Conservation (phyloP, 2,113 vertebrate species). For the Percina caprodes region DNA sequence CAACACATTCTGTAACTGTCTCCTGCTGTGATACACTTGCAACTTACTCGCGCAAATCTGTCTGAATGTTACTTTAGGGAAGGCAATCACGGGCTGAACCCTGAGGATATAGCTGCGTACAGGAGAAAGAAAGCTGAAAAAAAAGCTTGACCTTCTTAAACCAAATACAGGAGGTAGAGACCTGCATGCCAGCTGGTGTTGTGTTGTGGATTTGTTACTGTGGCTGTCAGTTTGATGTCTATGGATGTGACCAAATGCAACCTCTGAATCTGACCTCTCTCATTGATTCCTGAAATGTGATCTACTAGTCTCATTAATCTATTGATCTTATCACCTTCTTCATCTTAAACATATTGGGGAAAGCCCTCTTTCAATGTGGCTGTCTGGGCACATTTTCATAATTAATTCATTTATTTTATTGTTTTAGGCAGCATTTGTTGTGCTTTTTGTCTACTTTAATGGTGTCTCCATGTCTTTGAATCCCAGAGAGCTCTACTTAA, state of each 20-base stretch:
- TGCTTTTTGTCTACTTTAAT: background rate
- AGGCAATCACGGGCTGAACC: conserved; percentile 88
- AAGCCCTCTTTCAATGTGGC: conserved; percentile 29
- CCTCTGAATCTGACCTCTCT: conserved; percentile 19
- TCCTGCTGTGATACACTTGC: conserved; percentile 4
- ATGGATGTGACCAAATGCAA: conserved; percentile 18
- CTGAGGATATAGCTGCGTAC: conserved; percentile 89
- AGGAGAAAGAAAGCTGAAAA: conserved; percentile 89
- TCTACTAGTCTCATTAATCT: conserved; percentile 61
- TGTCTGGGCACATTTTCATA: conserved; percentile 6
- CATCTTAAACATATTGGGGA: conserved; percentile 62
- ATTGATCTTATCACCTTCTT: conserved; percentile 67
- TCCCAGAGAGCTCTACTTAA: background rate
- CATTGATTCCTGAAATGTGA: conserved; percentile 43
- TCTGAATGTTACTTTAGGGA: conserved; percentile 84
- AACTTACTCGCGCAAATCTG: conserved; percentile 33
- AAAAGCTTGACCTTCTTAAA: conserved; percentile 82
- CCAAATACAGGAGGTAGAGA: conserved; percentile 85
- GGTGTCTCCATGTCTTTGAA: background rate
- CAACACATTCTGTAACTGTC: background rate
- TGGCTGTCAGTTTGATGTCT: conserved; percentile 21
- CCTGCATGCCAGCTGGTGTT: conserved; percentile 64
- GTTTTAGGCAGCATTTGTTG: conserved; percentile 10
- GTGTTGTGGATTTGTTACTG: conserved; percentile 57
- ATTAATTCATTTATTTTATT: conserved; percentile 9